These are phyloP conservation scores for Tautogolabrus adspersus DNA, from an alignment of 2,113 vertebrate species.

Conservation along the genomic window DNA sequence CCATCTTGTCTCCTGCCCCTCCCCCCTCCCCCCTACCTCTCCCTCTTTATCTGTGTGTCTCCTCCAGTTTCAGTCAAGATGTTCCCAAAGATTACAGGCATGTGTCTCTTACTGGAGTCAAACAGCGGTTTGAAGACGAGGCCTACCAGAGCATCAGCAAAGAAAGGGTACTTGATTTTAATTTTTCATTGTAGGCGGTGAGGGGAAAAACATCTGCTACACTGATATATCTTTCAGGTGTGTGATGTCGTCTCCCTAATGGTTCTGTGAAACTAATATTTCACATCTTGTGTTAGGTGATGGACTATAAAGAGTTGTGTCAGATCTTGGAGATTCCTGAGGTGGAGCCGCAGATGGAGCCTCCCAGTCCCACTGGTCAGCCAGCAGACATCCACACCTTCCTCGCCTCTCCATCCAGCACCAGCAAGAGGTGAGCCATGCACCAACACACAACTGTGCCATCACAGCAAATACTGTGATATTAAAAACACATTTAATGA, in stretches of 20 bases:
- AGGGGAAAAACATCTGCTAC: too few relatives aligned
- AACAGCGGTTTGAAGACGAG: conserved; percentile 95
- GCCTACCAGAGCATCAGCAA: conserved; percentile 90
- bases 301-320: conserved; percentile 92
- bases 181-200: not conserved
- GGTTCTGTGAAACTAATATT: not conserved
- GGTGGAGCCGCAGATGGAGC: conserved; percentile 76
- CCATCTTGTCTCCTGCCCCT: not conserved
- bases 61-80: conserved; percentile 90
- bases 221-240: not conserved
- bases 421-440: conserved; percentile 88
- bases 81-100: conserved; percentile 95
- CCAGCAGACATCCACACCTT: conserved; percentile 89
- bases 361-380: conserved; percentile 76
- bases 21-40: not conserved
- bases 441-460: not conserved
- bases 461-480: not conserved
- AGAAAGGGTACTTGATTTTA: conserved; percentile 83
- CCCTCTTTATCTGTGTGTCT: not conserved
- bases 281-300: conserved; percentile 81
- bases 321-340: conserved; percentile 88
- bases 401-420: conserved; percentile 91
- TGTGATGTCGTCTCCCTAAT: too few relatives aligned
- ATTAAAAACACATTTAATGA: not conserved
- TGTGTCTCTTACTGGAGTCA: conserved; percentile 93